Base-by-base conservation (phyloP, 2,888 invertebrate genomes). In the Epirrhoe tristata region DNA sequence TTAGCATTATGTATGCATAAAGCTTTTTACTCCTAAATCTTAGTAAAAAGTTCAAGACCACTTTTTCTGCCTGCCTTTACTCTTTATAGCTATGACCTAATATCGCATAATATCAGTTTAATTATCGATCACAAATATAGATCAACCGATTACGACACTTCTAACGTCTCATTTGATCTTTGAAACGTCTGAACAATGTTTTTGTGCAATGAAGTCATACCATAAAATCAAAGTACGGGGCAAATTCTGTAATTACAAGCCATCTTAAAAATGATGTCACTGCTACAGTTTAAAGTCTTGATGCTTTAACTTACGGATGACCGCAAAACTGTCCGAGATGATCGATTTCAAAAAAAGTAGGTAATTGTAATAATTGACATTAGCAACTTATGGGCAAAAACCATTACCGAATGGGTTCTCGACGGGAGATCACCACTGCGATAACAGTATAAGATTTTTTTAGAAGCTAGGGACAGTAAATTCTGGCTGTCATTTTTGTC, bases 161-260 rank as follows among this genome's bases (percentile, higher is more conserved):
- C 71, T 63, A 24, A 43, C 73, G 67, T 43, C 54, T 50, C 62
- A 65, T 64, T 69, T 65, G 67, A 67, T 73, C 66, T 74, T 68
- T 67, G 76, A 76, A 75, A 76, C 78, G 73, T 77, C 78, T 81
- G 80, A 80, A 77, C 73, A 69, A 59, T 73, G 71, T 73, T 72
- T 70, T 70, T 81, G 83, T 85, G 82, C 84, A 86, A 71, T 88
- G 87, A 87, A 82, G 83, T 87, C 87, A 87, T 81, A 70, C 73
- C 77, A 52, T 58, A 17, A 51, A 58, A 58, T 50, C 48, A 5
- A 51, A 39, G n/a, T 58, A 58, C 8, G 6, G 14, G 6, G 6
- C 16, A 14, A 14, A 16, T 48, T 48, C 5, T 16, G 48, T 48
- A 14, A 48, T 16, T 16, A 16, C 14, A 16, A 48, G 12, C 39